Evolutionary conservation across 2,797 vertebrate species (phyloP), one percentile per base, ranked within the genome.

Genomic region (Typhlichthys eigenmanni): DNA sequence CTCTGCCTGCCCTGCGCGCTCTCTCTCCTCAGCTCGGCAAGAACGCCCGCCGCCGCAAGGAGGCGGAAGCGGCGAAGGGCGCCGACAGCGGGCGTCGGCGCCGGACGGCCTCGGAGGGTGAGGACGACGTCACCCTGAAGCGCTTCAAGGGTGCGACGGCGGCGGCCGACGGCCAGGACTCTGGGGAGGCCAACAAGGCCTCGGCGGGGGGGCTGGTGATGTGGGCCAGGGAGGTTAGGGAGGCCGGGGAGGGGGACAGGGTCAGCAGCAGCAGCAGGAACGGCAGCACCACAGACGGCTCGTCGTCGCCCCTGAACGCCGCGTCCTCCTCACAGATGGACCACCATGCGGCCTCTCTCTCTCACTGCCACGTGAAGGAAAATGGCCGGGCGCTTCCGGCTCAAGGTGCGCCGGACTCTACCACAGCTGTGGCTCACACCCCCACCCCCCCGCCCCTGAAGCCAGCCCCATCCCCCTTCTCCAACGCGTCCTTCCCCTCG

Each of bases 41-140:
- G 69, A 89, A 87, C 69, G 81, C 83, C 4, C 79, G 81, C 0
- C 80, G 85, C 54, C 88, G 85, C 66, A 93, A 92, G 69, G 91
- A 93, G 64, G 79, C 83, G 19, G 93, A 94, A 56, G 85, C 85
- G 8, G 62, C 85, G 52, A 94, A 94, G 55, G 89, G 24, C 3
- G 24, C 85, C 3, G 92, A 94, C 86, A 91, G 81, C 78, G 94
- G 92, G 55, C 95, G 97, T 17, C 92, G 98, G 71, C 94, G 98
- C 51, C 95, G 95, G 85, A 96, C 91, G 61, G 84, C 93, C 74
- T 95, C 95, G 1, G 97, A 96, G 86, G 88, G 92, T 69, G 95
- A 95, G 47, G 95, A 95, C 81, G 97, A 99, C 86, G 77, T 95
- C 86, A 95, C 92, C 79, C 91, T 94, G 75, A 99, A 99, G 84